Percentiles rank a stretch among this genome's conserved stretches.
phyloP scores from a whole-genome alignment of 2,113 vertebrate genomes.

The Gavialis gangeticus region DNA sequence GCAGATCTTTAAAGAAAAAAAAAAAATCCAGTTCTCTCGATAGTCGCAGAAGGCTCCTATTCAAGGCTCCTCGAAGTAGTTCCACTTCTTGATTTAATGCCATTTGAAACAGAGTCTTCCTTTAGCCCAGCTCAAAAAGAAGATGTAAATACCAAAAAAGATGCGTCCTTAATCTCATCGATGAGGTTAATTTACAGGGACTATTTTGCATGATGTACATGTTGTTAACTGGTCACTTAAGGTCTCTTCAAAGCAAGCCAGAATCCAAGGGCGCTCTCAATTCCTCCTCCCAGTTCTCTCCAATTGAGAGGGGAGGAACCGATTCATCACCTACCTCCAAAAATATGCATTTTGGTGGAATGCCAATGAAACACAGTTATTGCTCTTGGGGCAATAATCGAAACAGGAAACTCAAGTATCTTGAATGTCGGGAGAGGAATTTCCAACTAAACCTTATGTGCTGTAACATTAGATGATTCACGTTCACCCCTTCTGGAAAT shows the following conservation, averaged over 20 bases:
- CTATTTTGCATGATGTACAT: not conserved
- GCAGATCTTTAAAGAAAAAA: not conserved
- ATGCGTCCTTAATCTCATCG: rapidly evolving
- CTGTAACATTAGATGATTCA: not conserved
- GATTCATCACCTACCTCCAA: not conserved
- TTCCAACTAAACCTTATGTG: not conserved
- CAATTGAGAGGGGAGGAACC: not conserved
- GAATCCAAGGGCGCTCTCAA: not conserved
- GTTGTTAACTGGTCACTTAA: not conserved
- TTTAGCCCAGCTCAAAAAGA: not conserved
- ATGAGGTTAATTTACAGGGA: not conserved
- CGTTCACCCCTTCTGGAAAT: not conserved
- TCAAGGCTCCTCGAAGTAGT: not conserved
- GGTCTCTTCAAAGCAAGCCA: not conserved
- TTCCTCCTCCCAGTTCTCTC: not conserved
- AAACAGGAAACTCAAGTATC: not conserved
- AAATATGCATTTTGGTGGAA: not conserved
- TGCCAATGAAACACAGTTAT: not conserved
- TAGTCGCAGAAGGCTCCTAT: not conserved
- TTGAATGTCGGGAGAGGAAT: not conserved
- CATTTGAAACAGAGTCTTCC: not conserved
- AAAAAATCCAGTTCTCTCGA: not conserved
- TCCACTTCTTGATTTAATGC: not conserved
- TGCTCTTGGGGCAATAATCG: not conserved
- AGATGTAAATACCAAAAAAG: not conserved